Percentiles rank a stretch among this genome's conserved stretches.
Evolutionary conservation across 2,797 vertebrate genomes (phyloP).

Genomic region (Ctenopoma kingsleyae): DNA sequence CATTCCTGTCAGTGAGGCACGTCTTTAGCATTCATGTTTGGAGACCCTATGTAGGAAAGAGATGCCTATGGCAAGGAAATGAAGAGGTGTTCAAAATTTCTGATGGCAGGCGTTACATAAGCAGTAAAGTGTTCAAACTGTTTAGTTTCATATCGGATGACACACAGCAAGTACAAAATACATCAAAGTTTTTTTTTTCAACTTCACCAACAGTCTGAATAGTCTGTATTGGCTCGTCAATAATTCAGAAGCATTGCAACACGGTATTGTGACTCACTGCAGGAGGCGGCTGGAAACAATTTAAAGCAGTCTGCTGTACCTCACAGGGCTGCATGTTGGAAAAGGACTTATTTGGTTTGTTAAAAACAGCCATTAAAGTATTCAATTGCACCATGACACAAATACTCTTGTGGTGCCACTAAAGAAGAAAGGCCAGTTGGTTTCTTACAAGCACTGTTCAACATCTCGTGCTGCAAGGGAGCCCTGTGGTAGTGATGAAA

Average conservation of each 20-base stretch:
- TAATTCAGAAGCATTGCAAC: conserved; percentile 57
- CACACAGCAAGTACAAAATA: conserved; percentile 8
- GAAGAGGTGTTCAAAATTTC: background rate
- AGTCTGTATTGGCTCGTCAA: conserved; percentile 53
- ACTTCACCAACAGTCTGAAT: conserved; percentile 25
- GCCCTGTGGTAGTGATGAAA: conserved; percentile 52
- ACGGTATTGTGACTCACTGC: conserved; percentile 41
- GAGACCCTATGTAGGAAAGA: background rate
- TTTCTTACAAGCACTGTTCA: conserved; percentile 46
- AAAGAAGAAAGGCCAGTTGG: conserved; percentile 26
- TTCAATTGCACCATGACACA: conserved; percentile 43
- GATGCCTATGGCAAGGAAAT: background rate
- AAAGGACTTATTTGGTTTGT: conserved; percentile 40
- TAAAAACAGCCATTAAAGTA: conserved; percentile 32
- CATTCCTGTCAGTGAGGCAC: background rate
- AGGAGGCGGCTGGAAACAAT: conserved; percentile 47
- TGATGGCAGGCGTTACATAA: background rate
- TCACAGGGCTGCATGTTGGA: conserved; percentile 14
- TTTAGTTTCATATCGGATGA: background rate
- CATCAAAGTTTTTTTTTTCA: conserved; percentile 19
- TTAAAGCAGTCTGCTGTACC: conserved; percentile 26
- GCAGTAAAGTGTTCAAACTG: background rate
- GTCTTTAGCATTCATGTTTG: background rate
- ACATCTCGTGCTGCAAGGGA: conserved; percentile 47
- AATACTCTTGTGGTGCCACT: conserved; percentile 40